Evolutionary conservation across 1,140 invertebrate species (phyloP).

Genomic region (Bilobella aurantiaca): DNA sequence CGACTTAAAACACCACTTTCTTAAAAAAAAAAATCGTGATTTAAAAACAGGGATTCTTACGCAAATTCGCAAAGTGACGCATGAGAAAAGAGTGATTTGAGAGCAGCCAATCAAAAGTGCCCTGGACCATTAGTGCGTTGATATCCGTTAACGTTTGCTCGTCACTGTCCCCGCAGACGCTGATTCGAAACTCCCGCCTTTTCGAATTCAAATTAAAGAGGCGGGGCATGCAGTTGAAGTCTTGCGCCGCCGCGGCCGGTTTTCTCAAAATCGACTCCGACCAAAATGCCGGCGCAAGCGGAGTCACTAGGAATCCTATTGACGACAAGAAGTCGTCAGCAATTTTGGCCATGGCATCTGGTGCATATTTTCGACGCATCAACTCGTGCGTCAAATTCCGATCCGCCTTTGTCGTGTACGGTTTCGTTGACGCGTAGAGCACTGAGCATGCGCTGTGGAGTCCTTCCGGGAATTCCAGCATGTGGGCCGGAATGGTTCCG

Average conservation of each 20-base stretch:
- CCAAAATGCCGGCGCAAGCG: not conserved
- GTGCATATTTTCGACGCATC: not conserved
- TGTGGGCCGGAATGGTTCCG: not conserved
- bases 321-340: not conserved
- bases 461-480: not conserved
- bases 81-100: not conserved
- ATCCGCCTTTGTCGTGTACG: not conserved
- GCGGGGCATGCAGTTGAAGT: not conserved
- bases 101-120: not conserved
- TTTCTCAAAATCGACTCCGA: constrained; percentile 4
- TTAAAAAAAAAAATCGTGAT: not conserved
- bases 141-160: not conserved
- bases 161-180: not conserved
- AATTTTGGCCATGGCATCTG: not conserved
- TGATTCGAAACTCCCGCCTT: not conserved
- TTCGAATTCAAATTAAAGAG: not conserved
- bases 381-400: not conserved
- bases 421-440: not conserved
- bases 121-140: not conserved
- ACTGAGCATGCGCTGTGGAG: not conserved
- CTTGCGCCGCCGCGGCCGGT: not conserved
- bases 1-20: not conserved
- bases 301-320: not conserved
- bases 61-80: not conserved
- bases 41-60: not conserved